Percentiles rank a stretch among this genome's conserved stretches.
Conservation (phyloP, 2,888 invertebrate species). For the Drosophila recens region DNA sequence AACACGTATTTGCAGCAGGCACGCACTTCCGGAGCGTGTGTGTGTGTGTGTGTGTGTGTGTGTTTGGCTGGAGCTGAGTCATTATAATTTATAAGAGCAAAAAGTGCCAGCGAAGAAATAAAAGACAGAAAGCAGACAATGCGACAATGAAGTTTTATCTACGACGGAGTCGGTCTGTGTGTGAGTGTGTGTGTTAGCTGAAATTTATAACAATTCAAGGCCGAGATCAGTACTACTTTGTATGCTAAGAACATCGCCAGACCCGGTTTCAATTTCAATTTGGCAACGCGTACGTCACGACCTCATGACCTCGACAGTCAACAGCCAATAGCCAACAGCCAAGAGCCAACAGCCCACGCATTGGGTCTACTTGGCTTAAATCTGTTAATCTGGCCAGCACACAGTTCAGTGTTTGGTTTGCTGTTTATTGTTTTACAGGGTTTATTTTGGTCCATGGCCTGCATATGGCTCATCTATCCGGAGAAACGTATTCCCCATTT, state of each 20-base stretch:
- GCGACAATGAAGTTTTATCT: conserved; percentile 68
- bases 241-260: conserved; percentile 59
- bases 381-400: conserved; percentile 4
- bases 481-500: conserved; percentile 89
- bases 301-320: conserved; percentile 63
- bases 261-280: conserved; percentile 62
- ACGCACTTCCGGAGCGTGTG: conserved; percentile 61
- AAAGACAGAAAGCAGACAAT: conserved; percentile 55
- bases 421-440: conserved; percentile 86
- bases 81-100: conserved; percentile 73
- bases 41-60: conserved; percentile 9
- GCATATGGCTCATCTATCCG: conserved; percentile 90
- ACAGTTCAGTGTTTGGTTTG: conserved; percentile 7
- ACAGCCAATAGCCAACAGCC: conserved; percentile 7
- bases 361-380: conserved; percentile 10
- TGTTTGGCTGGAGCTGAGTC: conserved; percentile 66
- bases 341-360: conserved; percentile 8
- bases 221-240: conserved; percentile 59
- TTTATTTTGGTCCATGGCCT: conserved; percentile 90
- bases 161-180: conserved; percentile 5
- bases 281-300: conserved; percentile 55
- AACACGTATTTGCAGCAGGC: conserved; percentile 31
- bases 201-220: conserved; percentile 76
- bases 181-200: conserved; percentile 12
- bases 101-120: conserved; percentile 31